Conservation (phyloP, 2,797 vertebrate species). For the Spatula versicolor region DNA sequence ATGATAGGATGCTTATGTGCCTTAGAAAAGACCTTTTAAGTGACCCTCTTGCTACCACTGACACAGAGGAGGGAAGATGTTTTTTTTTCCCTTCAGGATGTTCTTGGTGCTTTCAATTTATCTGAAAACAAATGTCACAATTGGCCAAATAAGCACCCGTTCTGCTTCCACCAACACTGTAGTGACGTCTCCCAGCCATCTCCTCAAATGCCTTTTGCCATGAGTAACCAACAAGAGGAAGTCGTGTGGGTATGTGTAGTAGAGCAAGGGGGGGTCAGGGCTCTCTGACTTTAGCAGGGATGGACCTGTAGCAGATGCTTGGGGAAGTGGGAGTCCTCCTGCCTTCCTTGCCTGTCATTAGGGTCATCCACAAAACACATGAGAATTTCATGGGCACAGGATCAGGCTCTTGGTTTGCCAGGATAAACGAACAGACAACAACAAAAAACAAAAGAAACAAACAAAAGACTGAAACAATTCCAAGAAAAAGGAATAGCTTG, state of each 20-base stretch:
- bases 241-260: rapidly evolving
- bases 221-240: neutral
- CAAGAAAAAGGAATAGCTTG: neutral
- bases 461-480: neutral
- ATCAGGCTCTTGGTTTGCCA: neutral
- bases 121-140: neutral
- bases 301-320: neutral
- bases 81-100: neutral
- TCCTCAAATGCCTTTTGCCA: neutral
- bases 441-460: neutral
- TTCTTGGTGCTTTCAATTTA: neutral
- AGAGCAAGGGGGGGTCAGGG: neutral
- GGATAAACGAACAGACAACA: neutral
- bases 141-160: neutral
- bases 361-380: neutral
- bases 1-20: neutral
- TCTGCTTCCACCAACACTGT: neutral
- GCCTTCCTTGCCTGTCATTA: neutral
- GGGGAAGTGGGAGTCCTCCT: neutral
- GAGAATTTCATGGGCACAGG: neutral
- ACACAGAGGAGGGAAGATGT: neutral
- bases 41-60: neutral
- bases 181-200: neutral
- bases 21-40: conserved; percentile 10
- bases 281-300: neutral